Percentiles rank a stretch among this genome's conserved stretches.
Conservation (phyloP, 2,888 invertebrate genomes). For the Drosophila picticornis region DNA sequence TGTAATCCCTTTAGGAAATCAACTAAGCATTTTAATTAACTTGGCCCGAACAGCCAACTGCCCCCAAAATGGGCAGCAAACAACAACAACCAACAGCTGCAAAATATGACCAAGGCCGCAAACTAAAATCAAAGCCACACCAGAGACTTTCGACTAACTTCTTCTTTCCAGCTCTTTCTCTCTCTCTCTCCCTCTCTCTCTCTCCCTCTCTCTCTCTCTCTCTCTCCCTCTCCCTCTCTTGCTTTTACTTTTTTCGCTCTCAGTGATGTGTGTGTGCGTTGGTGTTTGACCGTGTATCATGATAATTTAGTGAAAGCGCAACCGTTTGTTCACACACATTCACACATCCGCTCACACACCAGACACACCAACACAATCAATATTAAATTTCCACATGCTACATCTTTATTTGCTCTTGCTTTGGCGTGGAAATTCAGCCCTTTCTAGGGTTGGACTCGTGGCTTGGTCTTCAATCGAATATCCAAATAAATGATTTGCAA, state of each 20-base stretch:
- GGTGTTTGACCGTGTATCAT: constrained; percentile 57
- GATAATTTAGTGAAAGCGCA: constrained; percentile 77
- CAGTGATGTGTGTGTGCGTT: background rate
- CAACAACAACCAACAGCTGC: constrained; percentile 26
- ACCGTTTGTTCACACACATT: constrained; percentile 63
- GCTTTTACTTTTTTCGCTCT: background rate
- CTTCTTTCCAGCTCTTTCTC: background rate
- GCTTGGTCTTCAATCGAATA: background rate
- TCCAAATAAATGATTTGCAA: background rate
- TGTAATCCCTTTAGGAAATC: constrained; percentile 77
- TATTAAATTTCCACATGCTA: constrained; percentile 78
- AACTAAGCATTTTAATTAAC: constrained; percentile 77
- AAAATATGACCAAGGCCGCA: constrained; percentile 75
- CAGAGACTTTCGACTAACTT: constrained; percentile 43
- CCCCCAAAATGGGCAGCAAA: constrained; percentile 29
- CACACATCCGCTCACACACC: constrained; percentile 7
- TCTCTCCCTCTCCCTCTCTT: background rate
- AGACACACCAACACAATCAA: constrained; percentile 66
- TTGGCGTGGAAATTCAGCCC: constrained; percentile 15
- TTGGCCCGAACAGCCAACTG: constrained; percentile 42
- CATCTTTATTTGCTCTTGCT: constrained; percentile 75
- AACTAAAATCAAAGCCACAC: constrained; percentile 75
- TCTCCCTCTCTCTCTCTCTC: background rate
- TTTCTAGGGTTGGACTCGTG: constrained; percentile 5
- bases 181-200: background rate